Evolutionary conservation across 1,140 invertebrate species (phyloP).

Genomic region (Melanaphis sacchari): DNA sequence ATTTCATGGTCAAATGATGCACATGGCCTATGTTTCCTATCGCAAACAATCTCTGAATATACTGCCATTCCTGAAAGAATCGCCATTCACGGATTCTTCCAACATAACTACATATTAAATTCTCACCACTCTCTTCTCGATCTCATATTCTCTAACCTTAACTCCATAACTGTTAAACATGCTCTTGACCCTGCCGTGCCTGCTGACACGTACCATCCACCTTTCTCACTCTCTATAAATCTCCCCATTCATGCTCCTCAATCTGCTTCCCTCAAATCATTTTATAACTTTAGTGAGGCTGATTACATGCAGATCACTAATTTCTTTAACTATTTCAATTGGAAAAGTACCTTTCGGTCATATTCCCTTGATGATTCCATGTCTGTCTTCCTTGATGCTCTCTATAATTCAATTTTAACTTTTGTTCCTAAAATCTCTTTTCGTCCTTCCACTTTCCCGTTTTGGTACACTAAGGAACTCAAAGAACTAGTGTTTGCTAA

Average conservation of each 20-base stretch:
- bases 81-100: neutral
- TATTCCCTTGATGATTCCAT: neutral
- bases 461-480: neutral
- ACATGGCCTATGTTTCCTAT: neutral
- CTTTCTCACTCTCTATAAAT: neutral
- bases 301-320: neutral
- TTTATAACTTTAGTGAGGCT: neutral
- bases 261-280: neutral
- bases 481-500: neutral
- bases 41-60: neutral
- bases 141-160: neutral
- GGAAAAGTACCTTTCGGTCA: neutral
- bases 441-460: neutral
- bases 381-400: constrained; percentile 16
- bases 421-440: neutral
- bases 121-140: constrained; percentile 9
- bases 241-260: neutral
- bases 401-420: neutral
- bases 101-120: constrained; percentile 11
- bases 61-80: neutral
- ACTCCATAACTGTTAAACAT: neutral
- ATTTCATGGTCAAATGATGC: neutral
- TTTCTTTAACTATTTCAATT: neutral
- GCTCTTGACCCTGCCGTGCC: neutral
- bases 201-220: neutral